Evolutionary conservation across 2,113 vertebrate species (phyloP), one percentile per base, ranked within the genome.

Genomic region (Eolophus roseicapilla): DNA sequence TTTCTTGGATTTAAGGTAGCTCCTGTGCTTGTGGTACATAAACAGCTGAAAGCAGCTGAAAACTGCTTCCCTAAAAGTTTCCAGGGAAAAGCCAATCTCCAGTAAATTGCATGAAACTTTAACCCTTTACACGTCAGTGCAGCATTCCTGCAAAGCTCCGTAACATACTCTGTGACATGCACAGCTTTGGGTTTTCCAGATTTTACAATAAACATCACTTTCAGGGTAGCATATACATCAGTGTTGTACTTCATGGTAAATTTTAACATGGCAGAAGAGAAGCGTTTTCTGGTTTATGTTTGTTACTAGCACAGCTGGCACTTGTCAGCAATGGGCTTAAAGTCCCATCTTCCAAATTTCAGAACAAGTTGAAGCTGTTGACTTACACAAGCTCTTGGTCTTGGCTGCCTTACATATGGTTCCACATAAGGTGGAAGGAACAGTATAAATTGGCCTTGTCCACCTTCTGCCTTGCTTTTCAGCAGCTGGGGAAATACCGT

Each of bases 21-120:
- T 92, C 37, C 65, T 89, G 57, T 82, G 86, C 31, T 80, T 3
- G 0, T 24, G 69, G 80, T 76, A 21, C 46, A 16, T 41, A 73
- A 71, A n/a, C 27, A 76, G 65, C 78, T 76, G 71, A 88, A 96
- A 91, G 57, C 91, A 46, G 68, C 37, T 95, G 33, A 59, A 59
- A 59, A 35, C 57, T 35, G 57, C 21, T 59, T 59, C 21, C 41
- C 86, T 81, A 5, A 77, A 81, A 73, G 50, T 49, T 88, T 91
- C 64, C 33, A 75, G 83, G 86, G 86, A 75, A 35, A 78, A 84
- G 33, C 82, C 1, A 8, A 46, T 93, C 86, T 86, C 53, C 46
- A 37, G 50, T 69, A 59, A 87, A 47, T 70, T 79, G 52, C 52
- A 16, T 75, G 82, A 47, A 76, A 44, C 59, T 50, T 68, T 68